These are phyloP conservation scores for Gobio gobio DNA, from an alignment of 2,113 vertebrate genomes.

Conservation along the genomic window DNA sequence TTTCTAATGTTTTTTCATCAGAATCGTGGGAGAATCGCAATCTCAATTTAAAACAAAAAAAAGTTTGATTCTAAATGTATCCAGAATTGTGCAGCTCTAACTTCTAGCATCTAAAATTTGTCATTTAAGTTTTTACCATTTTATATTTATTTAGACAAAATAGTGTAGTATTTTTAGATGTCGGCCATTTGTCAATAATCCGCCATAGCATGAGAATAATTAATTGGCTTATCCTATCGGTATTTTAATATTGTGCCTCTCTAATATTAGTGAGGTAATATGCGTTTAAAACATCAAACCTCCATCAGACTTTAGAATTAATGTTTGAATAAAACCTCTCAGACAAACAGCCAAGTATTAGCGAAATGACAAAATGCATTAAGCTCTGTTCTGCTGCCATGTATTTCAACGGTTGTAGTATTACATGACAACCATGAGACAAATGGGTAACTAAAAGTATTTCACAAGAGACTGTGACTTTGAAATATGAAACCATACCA, in stretches of 20 bases:
- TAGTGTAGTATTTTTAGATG: neutral
- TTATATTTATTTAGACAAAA: neutral
- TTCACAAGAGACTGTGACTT: slow-evolving; percentile 43
- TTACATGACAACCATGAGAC: slow-evolving; percentile 33
- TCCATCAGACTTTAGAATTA: slow-evolving; percentile 26
- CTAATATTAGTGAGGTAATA: neutral
- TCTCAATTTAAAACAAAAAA: too few relatives aligned
- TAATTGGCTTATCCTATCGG: neutral
- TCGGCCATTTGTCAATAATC: neutral
- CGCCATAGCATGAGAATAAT: neutral
- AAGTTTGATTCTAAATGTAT: too few relatives aligned
- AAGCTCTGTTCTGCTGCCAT: slow-evolving; percentile 40
- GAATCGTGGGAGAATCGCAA: too few relatives aligned
- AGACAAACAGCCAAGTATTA: slow-evolving; percentile 58
- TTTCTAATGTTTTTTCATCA: too few relatives aligned
- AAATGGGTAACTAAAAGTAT: slow-evolving; percentile 40
- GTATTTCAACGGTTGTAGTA: slow-evolving; percentile 52
- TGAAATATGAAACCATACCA: slow-evolving; percentile 31
- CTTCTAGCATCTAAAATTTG: neutral
- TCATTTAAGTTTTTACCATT: neutral
- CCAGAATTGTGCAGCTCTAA: too few relatives aligned
- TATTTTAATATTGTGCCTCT: neutral
- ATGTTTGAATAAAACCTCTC: slow-evolving; percentile 37
- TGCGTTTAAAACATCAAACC: neutral
- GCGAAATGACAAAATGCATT: slow-evolving; percentile 56